These are phyloP conservation scores for Rhynchonycteris naso DNA, from an alignment of 2,797 vertebrate species.

Conservation along the genomic window DNA sequence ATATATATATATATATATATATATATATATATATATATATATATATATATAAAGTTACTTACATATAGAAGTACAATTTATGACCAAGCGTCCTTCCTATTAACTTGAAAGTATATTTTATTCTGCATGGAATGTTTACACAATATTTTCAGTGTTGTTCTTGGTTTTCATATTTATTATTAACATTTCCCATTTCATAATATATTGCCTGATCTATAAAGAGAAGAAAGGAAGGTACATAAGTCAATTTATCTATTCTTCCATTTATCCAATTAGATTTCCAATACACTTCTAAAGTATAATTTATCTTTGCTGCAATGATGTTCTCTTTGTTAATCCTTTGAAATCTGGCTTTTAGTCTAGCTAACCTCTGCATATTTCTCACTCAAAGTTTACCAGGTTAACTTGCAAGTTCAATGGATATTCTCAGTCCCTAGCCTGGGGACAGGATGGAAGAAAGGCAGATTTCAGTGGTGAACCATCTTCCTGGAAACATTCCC, in stretches of 20 bases:
- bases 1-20: too few relatives aligned
- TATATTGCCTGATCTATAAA: not conserved
- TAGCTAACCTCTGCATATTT: not conserved
- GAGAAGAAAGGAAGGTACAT: not conserved
- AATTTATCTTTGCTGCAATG: not conserved
- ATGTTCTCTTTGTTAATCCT: slow-evolving; percentile 3
- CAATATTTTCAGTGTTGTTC: not conserved
- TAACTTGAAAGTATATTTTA: slow-evolving; percentile 23
- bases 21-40: too few relatives aligned
- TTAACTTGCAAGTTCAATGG: not conserved
- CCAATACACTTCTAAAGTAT: not conserved
- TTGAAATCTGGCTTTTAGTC: slow-evolving; percentile 1
- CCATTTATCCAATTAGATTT: not conserved
- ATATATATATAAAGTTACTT: not conserved
- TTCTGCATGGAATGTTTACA: not conserved
- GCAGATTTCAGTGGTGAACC: not conserved
- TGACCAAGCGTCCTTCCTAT: not conserved
- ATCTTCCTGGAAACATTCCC: not conserved
- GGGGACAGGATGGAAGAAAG: not conserved
- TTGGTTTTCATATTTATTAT: not conserved
- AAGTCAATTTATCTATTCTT: not conserved
- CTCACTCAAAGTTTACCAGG: not conserved
- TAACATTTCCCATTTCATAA: not conserved
- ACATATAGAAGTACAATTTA: not conserved
- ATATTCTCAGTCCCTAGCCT: not conserved